Conservation (phyloP, 1,140 invertebrate species). For the Chelonus insularis region DNA sequence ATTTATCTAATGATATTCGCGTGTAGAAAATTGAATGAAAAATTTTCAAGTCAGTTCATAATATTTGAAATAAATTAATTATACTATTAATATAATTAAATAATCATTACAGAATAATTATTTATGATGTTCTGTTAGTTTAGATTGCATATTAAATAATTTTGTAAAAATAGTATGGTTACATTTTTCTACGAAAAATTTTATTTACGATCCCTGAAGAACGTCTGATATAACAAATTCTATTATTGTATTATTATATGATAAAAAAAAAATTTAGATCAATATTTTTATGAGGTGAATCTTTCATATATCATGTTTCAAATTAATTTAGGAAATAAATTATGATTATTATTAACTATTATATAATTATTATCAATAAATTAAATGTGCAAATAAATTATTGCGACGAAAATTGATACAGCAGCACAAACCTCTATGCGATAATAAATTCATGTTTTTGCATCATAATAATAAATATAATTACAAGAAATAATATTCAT, state of each 20-base stretch:
- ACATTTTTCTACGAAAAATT: constrained; percentile 16
- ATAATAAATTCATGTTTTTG: constrained; percentile 7
- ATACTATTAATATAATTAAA: too few relatives aligned
- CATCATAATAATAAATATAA: constrained; percentile 12
- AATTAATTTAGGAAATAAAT: not conserved
- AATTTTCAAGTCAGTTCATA: too few relatives aligned
- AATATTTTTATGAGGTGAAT: not conserved
- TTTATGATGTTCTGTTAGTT: too few relatives aligned
- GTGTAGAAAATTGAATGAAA: too few relatives aligned
- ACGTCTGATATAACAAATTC: not conserved
- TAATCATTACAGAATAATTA: not conserved
- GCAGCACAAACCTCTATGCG: not conserved
- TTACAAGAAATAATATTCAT: constrained; percentile 2
- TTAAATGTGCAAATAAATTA: constrained; percentile 4
- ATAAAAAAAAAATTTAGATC: not conserved
- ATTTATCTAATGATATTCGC: too few relatives aligned
- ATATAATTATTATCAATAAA: not conserved
- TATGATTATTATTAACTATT: not conserved
- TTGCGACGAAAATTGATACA: constrained; percentile 7
- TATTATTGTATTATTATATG: not conserved
- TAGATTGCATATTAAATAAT: too few relatives aligned
- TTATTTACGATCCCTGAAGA: constrained; percentile 1
- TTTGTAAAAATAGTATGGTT: constrained; percentile 3
- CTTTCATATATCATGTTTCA: not conserved
- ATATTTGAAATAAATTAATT: too few relatives aligned